Evolutionary conservation across 2,888 invertebrate genomes (phyloP).

Genomic region (Drosophila maculinotata): DNA sequence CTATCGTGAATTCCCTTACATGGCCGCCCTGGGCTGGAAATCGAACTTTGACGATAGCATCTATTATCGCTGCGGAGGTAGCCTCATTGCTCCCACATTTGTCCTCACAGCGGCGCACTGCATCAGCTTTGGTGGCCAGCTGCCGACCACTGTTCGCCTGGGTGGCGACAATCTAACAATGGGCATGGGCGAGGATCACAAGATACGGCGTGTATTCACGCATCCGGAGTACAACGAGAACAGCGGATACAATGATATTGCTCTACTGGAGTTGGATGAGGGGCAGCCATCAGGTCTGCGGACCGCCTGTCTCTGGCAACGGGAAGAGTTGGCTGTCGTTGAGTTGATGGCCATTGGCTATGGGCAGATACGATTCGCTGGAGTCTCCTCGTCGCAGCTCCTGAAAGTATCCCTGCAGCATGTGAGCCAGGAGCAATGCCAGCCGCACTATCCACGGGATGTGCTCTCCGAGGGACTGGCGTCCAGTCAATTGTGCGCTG

Average conservation of each 20-base stretch:
- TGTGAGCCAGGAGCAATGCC: conserved; percentile 37
- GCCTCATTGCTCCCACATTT: conserved; percentile 63
- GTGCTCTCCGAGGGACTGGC: conserved; percentile 41
- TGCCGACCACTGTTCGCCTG: conserved; percentile 56
- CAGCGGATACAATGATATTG: conserved; percentile 88
- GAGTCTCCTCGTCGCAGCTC: conserved; percentile 54
- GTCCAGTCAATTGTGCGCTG: conserved; percentile 59
- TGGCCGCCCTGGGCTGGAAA: conserved; percentile 77
- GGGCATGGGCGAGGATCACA: conserved; percentile 33
- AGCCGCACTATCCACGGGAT: conserved; percentile 20
- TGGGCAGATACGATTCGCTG: conserved; percentile 86
- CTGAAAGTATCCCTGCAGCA: conserved; percentile 54
- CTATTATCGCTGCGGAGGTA: conserved; percentile 78
- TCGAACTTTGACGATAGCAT: conserved; percentile 38
- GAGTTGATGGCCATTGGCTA: conserved; percentile 87
- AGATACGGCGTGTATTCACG: conserved; percentile 68
- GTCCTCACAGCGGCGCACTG: conserved; percentile 82
- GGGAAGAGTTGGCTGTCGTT: conserved; percentile 64
- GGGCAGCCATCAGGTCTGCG: neutral
- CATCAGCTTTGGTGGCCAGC: conserved; percentile 53
- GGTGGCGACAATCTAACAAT: conserved; percentile 74
- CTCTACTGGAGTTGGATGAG: conserved; percentile 86
- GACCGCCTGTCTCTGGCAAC: conserved; percentile 86
- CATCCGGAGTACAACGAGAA: conserved; percentile 87
- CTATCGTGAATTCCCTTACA: conserved; percentile 56